A percentile compares a stretch with the other conserved stretches of the same genome.
Evolutionary conservation across 2,888 invertebrate species (phyloP).

Genomic region (Xanthostigma xanthostigma): DNA sequence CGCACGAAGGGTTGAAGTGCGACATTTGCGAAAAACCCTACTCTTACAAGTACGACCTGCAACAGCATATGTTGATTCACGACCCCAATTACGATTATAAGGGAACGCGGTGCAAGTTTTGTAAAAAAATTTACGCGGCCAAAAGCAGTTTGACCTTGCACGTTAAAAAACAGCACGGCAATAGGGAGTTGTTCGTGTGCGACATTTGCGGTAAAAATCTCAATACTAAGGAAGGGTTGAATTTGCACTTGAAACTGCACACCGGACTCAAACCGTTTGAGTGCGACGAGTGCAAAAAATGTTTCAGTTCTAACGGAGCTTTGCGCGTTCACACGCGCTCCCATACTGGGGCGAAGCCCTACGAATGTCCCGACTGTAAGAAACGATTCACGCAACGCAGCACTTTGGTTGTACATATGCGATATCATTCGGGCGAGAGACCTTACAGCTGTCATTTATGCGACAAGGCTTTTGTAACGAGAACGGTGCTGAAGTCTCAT

Average conservation of each 20-base stretch:
- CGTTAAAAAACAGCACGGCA: neutral
- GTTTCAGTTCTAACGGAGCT: constrained; percentile 7
- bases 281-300: constrained; percentile 10
- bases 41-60: constrained; percentile 3
- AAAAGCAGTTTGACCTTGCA: constrained; percentile 23
- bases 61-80: constrained; percentile 22
- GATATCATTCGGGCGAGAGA: constrained; percentile 18
- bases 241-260: constrained; percentile 22
- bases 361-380: neutral
- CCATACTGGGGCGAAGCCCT: neutral
- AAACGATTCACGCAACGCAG: constrained; percentile 13
- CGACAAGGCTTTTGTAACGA: constrained; percentile 6
- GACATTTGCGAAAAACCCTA: constrained; percentile 20
- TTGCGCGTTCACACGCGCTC: constrained; percentile 12
- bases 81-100: constrained; percentile 17
- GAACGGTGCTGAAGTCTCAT: constrained; percentile 6
- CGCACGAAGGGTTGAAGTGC: constrained; percentile 3
- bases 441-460: constrained; percentile 16
- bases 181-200: neutral
- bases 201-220: neutral
- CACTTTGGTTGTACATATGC: constrained; percentile 12
- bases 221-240: constrained; percentile 20
- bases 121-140: constrained; percentile 30
- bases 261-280: constrained; percentile 16
- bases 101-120: constrained; percentile 23